A percentile compares a stretch with the other conserved stretches of the same genome.
Conservation (phyloP, 2,888 invertebrate genomes). For the Ormia ochracea region DNA sequence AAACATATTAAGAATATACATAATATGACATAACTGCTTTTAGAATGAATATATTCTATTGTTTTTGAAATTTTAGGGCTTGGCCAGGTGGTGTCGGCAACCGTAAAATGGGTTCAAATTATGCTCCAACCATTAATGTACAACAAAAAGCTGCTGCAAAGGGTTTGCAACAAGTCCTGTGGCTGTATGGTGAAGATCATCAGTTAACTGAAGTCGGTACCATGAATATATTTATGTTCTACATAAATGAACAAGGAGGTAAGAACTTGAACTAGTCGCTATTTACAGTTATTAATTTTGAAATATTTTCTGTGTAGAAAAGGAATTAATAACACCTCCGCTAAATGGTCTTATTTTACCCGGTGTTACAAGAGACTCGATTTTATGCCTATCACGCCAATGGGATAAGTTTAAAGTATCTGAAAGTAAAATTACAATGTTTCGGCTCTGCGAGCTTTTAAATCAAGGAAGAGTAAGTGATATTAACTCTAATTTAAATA, state of each 20-base stretch:
- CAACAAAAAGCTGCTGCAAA: constrained; percentile 85
- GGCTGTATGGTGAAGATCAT: constrained; percentile 96
- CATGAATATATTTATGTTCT: constrained; percentile 97
- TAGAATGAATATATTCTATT: neutral
- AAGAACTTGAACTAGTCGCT: neutral
- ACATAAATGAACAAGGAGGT: constrained; percentile 94
- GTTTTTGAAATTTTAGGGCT: constrained; percentile 77
- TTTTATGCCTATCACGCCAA: constrained; percentile 86
- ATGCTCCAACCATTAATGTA: constrained; percentile 90
- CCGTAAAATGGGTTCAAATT: constrained; percentile 96
- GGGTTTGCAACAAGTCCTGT: constrained; percentile 95
- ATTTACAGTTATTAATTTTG: neutral
- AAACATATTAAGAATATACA: constrained; percentile 3
- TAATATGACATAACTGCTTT: neutral
- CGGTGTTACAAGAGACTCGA: constrained; percentile 93
- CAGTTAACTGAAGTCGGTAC: constrained; percentile 98
- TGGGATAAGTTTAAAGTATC: constrained; percentile 92
- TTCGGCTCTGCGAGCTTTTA: constrained; percentile 84
- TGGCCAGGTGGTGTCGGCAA: constrained; percentile 97
- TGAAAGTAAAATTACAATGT: constrained; percentile 91
- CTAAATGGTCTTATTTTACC: constrained; percentile 95
- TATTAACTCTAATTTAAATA: neutral
- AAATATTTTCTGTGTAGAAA: constrained; percentile 80
- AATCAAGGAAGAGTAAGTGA: constrained; percentile 89
- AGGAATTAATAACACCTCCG: constrained; percentile 94